These are phyloP conservation scores for Eubasilissa regina DNA, from an alignment of 1,140 invertebrate genomes.

Conservation along the genomic window DNA sequence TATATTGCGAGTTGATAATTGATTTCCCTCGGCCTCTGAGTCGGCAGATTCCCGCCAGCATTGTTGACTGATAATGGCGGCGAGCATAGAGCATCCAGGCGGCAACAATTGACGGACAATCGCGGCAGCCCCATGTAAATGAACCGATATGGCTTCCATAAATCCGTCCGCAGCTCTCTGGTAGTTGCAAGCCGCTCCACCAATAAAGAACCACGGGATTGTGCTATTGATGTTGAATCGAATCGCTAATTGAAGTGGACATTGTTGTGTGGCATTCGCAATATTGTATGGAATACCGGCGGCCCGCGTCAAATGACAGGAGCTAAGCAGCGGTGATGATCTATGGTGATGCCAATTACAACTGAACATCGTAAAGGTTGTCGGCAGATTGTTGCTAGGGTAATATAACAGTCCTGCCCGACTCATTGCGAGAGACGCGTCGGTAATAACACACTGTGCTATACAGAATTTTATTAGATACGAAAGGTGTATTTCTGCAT, in stretches of 20 bases:
- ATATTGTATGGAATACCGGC: constrained; percentile 14
- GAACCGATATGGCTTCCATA: constrained; percentile 42
- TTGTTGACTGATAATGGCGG: constrained; percentile 34
- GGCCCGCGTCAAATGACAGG: not conserved
- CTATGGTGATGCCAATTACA: constrained; percentile 13
- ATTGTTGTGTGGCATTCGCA: constrained; percentile 26
- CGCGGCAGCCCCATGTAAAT: constrained; percentile 40
- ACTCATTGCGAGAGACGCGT: no score
- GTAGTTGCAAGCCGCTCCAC: not conserved
- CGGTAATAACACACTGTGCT: no score
- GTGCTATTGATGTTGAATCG: constrained; percentile 45
- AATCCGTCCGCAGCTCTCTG: constrained; percentile 34
- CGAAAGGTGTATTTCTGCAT: no score
- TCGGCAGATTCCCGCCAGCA: constrained; percentile 1
- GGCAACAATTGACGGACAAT: constrained; percentile 49
- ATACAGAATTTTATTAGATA: no score
- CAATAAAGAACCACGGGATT: constrained; percentile 43
- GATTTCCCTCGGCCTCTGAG: no score
- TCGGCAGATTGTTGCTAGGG: no score
- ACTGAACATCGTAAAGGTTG: not conserved
- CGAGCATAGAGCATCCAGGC: constrained; percentile 27
- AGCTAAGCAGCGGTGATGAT: not conserved
- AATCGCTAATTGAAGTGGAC: constrained; percentile 45
- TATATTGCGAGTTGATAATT: no score
- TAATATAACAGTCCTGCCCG: no score